Conservation (phyloP, 2,797 vertebrate species). For the Betta splendens region DNA sequence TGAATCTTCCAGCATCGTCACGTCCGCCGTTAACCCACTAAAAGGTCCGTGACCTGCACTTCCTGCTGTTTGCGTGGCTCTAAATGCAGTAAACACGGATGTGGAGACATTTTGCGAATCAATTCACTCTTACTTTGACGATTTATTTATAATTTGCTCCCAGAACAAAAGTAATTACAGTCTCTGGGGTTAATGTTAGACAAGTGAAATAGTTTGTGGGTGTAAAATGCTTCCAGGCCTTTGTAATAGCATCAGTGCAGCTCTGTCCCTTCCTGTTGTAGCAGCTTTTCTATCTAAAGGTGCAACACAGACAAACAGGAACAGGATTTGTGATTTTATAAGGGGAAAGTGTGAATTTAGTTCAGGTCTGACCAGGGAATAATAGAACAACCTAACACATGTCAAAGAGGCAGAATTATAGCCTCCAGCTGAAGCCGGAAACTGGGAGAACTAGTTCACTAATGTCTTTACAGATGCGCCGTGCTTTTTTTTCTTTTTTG, state of each 20-base stretch:
- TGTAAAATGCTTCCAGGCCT: conserved; percentile 24
- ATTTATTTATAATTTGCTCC: conserved; percentile 22
- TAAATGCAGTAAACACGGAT: not conserved
- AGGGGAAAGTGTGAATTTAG: conserved; percentile 2
- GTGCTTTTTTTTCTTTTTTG: not conserved
- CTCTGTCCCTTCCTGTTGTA: conserved; percentile 21
- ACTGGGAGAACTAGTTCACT: no score
- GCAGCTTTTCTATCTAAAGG: conserved; percentile 1
- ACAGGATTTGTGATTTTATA: conserved; percentile 7
- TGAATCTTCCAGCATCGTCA: conserved; percentile 28
- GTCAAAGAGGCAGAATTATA: no score
- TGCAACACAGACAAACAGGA: conserved; percentile 10
- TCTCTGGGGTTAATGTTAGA: conserved; percentile 7
- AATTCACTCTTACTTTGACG: conserved; percentile 23
- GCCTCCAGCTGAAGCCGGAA: no score
- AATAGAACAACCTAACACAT: no score
- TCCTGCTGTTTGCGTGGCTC: conserved; percentile 1
- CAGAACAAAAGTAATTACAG: conserved; percentile 29
- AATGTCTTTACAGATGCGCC: no score
- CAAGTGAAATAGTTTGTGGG: conserved; percentile 42
- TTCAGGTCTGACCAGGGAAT: not conserved
- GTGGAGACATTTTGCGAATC: conserved; percentile 12
- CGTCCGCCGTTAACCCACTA: no score
- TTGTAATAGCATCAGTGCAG: conserved; percentile 3
- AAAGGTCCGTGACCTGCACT: no score